These are phyloP conservation scores for Aythya baeri DNA, from an alignment of 2,113 vertebrate species.

Conservation along the genomic window DNA sequence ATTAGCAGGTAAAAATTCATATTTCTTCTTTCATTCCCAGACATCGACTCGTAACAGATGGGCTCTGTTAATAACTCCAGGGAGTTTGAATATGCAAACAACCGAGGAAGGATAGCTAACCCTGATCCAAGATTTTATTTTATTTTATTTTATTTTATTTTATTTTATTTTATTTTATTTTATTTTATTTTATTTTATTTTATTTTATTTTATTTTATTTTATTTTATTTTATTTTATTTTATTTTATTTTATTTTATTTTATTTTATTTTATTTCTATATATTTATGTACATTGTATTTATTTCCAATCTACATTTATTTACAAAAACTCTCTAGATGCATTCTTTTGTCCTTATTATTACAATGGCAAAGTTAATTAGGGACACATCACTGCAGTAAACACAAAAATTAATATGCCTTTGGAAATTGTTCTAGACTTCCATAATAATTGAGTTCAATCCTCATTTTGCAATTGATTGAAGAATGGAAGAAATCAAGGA, in stretches of 20 bases:
- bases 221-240: background rate
- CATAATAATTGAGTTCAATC: background rate
- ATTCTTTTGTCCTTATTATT: background rate
- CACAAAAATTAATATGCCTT: background rate
- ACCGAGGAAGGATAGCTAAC: background rate
- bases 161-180: background rate
- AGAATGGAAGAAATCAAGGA: background rate
- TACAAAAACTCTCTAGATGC: background rate
- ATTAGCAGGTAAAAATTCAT: slow-evolving; percentile 54
- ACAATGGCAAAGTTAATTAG: background rate
- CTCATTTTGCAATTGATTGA: background rate
- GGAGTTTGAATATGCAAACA: background rate
- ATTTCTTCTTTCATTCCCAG: slow-evolving; percentile 66
- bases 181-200: background rate
- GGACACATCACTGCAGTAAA: background rate
- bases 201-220: background rate
- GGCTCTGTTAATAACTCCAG: background rate
- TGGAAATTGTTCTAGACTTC: background rate
- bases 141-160: background rate
- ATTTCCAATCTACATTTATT: too few species aligned
- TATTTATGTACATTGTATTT: background rate
- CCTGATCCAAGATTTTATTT: background rate
- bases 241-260: background rate
- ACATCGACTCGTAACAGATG: slow-evolving; percentile 59
- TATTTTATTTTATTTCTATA: background rate